These are phyloP conservation scores for Crossocerus cetratus DNA, from an alignment of 2,888 invertebrate species.

Conservation along the genomic window DNA sequence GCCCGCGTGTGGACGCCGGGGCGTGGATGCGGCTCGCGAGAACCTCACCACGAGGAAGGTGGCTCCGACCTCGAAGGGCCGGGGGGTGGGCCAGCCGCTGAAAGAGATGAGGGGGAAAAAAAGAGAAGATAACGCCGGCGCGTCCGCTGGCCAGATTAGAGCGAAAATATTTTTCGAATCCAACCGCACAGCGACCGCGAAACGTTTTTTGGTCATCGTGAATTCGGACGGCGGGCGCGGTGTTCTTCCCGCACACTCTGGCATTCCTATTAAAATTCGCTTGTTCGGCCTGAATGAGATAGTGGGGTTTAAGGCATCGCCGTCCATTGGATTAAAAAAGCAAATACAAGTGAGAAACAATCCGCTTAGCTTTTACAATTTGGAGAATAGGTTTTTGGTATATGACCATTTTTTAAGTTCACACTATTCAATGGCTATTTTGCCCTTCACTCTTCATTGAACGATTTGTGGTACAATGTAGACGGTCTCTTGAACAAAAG, in stretches of 20 bases:
- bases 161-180: constrained; percentile 49
- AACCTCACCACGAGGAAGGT: not conserved
- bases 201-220: constrained; percentile 16
- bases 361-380: no score
- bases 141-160: constrained; percentile 39
- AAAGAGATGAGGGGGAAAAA: constrained; percentile 7
- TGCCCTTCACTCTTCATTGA: no score
- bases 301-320: no score
- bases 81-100: constrained; percentile 3
- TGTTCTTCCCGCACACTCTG: not conserved
- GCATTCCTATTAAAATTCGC: constrained; percentile 35
- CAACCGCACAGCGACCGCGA: constrained; percentile 9
- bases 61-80: not conserved
- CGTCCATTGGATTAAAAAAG: no score
- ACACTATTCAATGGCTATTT: no score
- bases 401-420: no score
- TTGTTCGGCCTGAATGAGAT: not conserved
- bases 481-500: no score
- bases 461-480: no score
- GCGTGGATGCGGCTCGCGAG: not conserved
- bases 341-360: no score
- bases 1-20: no score
- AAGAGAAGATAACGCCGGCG: constrained; percentile 4
- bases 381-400: no score
- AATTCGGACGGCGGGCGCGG: constrained; percentile 23